These are phyloP conservation scores for Hyppa rectilinea DNA, from an alignment of 2,888 invertebrate species.

Conservation along the genomic window DNA sequence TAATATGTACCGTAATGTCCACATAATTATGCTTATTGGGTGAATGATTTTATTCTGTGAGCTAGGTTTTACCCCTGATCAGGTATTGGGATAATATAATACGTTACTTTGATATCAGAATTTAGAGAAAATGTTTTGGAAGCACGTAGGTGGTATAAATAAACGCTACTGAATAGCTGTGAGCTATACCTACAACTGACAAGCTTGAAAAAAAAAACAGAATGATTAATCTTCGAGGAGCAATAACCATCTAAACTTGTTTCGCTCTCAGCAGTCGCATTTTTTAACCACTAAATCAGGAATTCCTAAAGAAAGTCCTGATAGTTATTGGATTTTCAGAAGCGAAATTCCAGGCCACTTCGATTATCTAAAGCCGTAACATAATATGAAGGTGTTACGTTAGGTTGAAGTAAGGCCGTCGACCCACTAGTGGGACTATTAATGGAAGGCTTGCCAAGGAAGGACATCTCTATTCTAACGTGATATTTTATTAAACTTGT, in stretches of 20 bases:
- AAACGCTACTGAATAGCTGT: too few relatives aligned
- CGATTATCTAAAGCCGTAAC: constrained; percentile 34
- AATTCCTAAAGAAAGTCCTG: not conserved
- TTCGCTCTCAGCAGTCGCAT: not conserved
- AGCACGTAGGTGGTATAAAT: too few relatives aligned
- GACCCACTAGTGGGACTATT: constrained; percentile 18
- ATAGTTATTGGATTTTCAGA: not conserved
- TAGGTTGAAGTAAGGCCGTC: constrained; percentile 1
- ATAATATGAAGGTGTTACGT: constrained; percentile 19
- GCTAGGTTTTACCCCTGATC: constrained; percentile 3
- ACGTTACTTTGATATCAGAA: too few relatives aligned
- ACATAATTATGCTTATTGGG: constrained; percentile 61
- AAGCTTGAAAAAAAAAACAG: too few relatives aligned
- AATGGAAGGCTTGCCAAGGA: not conserved
- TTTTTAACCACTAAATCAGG: not conserved
- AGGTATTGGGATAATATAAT: not conserved
- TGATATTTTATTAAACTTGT: constrained; percentile 1
- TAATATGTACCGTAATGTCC: constrained; percentile 62
- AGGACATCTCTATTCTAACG: constrained; percentile 14
- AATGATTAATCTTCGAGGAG: too few relatives aligned
- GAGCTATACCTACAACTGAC: too few relatives aligned
- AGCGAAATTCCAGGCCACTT: constrained; percentile 36
- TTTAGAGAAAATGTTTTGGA: not conserved
- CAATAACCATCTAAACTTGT: too few relatives aligned
- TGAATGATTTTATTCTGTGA: constrained; percentile 38